Evolutionary conservation across 2,888 invertebrate genomes (phyloP), one percentile per base, ranked within the genome.

Genomic region (Nysson spinosus): DNA sequence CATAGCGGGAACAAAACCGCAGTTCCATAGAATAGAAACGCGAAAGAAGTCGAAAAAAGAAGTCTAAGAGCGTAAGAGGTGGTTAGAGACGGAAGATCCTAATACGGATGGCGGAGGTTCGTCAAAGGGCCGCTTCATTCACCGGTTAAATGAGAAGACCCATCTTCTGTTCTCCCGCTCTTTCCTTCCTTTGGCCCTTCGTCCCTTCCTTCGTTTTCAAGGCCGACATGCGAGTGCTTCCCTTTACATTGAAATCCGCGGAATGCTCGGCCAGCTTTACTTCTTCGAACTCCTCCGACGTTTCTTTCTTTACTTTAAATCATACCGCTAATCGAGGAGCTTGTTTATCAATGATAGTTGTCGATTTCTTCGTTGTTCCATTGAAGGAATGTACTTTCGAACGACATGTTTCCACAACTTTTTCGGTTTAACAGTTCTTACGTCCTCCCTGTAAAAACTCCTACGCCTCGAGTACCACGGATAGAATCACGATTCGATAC

Each of bases 71-170:
- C 43, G 44, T 61, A 52, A 51, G 52, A 43, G 62, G 24, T 32
- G 58, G 42, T 51, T 49, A 52, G 57, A 47, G 66, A 66, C 66
- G 52, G 51, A 68, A 58, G 69, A 66, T 69, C 57, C 61, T 56
- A 66, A 66, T 57, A 57, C 66, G 56, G 66, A 62, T 49, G 66
- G 66, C 66, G 69, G 69, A 62, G 64, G 51, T 67, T 54, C 49
- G 61, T 69, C 69, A 69, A 69, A 69, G 69, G 51, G 44, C 50
- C 43, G 55, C 46, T 57, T 58, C 69, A 66, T 69, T 69, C 66
- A 69, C 51, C 44, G 61, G 37, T 57, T 47, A 56, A 66, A 52
- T 66, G 56, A 60, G 67, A 58, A 52, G 66, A 66, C 52, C 61
- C 54, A 37, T n/a, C 66, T 52, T 40, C 56, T 47, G 49, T 52